Base-by-base conservation (phyloP, 1,140 invertebrate species). In the Acromyrmex echinatior region DNA sequence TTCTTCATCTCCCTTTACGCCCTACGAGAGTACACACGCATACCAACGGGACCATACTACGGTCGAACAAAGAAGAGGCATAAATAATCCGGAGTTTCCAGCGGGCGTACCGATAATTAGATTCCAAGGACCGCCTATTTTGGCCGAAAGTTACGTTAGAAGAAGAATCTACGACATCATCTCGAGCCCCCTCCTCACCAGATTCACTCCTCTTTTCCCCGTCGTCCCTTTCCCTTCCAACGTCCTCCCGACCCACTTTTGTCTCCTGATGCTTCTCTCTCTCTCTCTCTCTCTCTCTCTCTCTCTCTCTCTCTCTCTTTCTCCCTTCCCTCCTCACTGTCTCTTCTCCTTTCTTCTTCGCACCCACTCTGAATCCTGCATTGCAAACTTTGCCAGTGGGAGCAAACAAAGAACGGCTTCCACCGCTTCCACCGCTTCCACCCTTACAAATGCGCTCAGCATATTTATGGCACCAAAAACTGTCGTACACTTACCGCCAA, bases 81-180 rank as follows among this genome's bases (percentile, higher is more conserved):
- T 90, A 90, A 90, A 90, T 90, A 90, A 90, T 87, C 89, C 76
- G 12, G 70, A 80, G 80, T 90, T 87, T 90, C 80, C 79, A 87
- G 68, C 86, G 66, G 58, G 49, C 86, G 86, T 91, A 87, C 80
- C 66, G 89, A 92, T 92, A 92, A 92, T 92, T 92, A 92, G 91
- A 92, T 92, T 91, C 89, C 76, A 88, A 90, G 89, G 91, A 87
- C 91, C 91, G 89, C 87, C 91, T 92, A 92, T 92, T 92, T 91
- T 88, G 86, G 80, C 87, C 79, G 79, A 84, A 88, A 92, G 85
- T 92, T 89, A 77, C 89, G 91, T 87, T 91, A 87, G 85, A 89
- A 87, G 85, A 89, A 89, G 88, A 91, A 90, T 90, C 86, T 82
- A 66, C 68, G 66, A 51, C 9, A 49, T 39, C 28, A n/a, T 56